Conservation (phyloP, 1,140 invertebrate species). For the Leptopilina clavipes region DNA sequence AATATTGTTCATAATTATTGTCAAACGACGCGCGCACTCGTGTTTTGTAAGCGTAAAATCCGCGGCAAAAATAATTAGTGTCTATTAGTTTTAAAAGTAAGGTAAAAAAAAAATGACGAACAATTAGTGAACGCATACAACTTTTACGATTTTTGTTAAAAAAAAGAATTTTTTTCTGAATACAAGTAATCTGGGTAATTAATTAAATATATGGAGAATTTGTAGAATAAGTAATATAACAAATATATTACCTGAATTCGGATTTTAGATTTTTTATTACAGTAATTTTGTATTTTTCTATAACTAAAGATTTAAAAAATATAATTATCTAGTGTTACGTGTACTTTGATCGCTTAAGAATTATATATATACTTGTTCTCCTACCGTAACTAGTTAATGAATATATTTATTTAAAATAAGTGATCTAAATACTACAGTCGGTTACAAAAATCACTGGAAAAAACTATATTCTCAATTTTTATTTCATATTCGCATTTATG, state of each 20-base stretch:
- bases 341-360: not conserved
- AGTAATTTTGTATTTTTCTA: slow-evolving; percentile 8
- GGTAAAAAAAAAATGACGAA: not conserved
- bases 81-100: slow-evolving; percentile 1
- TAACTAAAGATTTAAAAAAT: not conserved
- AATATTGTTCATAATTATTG: not conserved
- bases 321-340: slow-evolving; percentile 5
- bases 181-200: not conserved
- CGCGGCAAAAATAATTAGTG: not conserved
- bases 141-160: not conserved
- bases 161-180: not conserved
- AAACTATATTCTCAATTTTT: not conserved
- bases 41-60: slow-evolving; percentile 14
- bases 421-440: not conserved
- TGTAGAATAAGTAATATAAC: too few relatives aligned
- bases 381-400: not conserved
- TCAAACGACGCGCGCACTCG: not conserved
- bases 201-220: too few relatives aligned
- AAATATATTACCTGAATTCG: not conserved
- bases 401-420: slow-evolving; percentile 13
- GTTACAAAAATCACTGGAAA: slow-evolving; percentile 1
- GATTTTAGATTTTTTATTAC: not conserved
- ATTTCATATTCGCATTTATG: not conserved
- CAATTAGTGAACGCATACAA: not conserved
- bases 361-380: not conserved